Evolutionary conservation across 2,113 vertebrate genomes (phyloP).

Genomic region (Corythaeola cristata): DNA sequence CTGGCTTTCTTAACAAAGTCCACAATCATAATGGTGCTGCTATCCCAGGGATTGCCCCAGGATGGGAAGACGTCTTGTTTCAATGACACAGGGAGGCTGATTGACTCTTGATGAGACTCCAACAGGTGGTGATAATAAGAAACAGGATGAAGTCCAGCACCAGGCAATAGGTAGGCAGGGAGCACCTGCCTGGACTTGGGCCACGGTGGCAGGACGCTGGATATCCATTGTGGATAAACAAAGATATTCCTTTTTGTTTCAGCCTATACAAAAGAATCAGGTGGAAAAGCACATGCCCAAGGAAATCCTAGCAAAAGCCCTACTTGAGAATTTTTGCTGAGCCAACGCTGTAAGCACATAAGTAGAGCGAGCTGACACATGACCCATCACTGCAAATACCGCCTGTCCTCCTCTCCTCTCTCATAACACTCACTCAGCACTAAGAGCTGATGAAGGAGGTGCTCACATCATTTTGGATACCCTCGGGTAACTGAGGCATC

Average conservation of each 20-base stretch:
- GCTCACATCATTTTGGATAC: fast-evolving
- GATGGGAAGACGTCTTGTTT: neutral
- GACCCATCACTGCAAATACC: neutral
- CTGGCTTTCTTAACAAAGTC: neutral
- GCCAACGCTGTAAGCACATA: neutral
- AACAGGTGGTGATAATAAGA: neutral
- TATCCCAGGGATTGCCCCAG: neutral
- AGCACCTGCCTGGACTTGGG: neutral
- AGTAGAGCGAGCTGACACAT: neutral
- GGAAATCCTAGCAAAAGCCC: neutral
- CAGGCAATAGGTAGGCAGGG: neutral
- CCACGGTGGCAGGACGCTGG: too few species aligned
- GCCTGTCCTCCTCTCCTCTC: neutral
- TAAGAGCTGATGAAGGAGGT: neutral
- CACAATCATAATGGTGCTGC: neutral
- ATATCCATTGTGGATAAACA: neutral
- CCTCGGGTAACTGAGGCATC: neutral
- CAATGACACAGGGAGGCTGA: neutral
- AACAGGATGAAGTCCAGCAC: neutral
- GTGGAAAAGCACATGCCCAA: neutral
- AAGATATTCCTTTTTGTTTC: neutral
- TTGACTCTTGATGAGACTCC: neutral
- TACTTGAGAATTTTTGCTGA: neutral
- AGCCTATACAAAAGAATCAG: neutral
- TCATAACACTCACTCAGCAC: neutral